Percentiles rank a stretch among this genome's conserved stretches.
phyloP scores from a whole-genome alignment of 2,797 vertebrate species.

The Aotus griseimembra region DNA sequence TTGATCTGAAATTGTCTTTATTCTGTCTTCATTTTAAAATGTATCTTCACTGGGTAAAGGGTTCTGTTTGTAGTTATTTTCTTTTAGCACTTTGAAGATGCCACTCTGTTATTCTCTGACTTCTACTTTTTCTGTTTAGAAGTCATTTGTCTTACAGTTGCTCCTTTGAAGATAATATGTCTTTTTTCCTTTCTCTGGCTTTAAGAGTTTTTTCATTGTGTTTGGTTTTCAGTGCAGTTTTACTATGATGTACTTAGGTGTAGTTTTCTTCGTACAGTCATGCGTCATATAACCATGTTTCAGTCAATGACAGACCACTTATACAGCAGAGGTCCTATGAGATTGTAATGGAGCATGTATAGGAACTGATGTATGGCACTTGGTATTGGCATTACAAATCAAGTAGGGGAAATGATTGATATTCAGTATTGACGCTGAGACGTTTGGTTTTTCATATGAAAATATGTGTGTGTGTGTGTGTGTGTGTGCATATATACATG shows the following conservation, averaged over 20 bases:
- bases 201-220: not conserved
- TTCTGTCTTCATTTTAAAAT: not conserved
- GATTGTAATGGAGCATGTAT: not conserved
- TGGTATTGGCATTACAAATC: not conserved
- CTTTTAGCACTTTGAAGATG: not conserved
- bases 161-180: not conserved
- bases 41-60: not conserved
- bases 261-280: not conserved
- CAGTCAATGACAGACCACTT: not conserved
- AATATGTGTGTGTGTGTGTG: too few species aligned
- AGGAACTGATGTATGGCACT: not conserved
- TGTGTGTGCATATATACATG: rapidly evolving
- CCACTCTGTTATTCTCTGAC: not conserved
- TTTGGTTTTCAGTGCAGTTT: not conserved
- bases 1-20: not conserved
- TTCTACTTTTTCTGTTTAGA: not conserved
- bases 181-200: not conserved
- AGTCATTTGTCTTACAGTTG: not conserved
- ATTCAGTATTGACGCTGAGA: not conserved
- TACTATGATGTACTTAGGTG: not conserved
- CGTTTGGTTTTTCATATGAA: not conserved
- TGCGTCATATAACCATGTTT: not conserved
- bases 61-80: not conserved
- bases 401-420: not conserved
- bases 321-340: not conserved